Conservation (phyloP, 1,140 invertebrate genomes). For the Mizuhopecten yessoensis region DNA sequence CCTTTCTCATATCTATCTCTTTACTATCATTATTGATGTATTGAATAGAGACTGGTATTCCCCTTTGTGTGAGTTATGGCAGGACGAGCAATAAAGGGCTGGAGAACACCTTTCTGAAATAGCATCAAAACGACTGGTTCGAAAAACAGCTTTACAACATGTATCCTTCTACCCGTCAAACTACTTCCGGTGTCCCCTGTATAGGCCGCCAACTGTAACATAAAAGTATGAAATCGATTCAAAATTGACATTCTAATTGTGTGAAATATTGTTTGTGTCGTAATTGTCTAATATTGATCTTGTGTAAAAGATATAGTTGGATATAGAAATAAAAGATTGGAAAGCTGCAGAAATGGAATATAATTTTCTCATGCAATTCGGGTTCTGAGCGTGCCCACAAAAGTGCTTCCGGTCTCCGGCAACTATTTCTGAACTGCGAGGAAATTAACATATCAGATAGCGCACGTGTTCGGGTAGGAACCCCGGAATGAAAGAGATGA, state of each 20-base stretch:
- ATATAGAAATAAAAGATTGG: neutral
- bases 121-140: no score
- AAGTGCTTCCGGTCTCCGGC: neutral
- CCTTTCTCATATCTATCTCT: no score
- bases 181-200: neutral
- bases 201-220: neutral
- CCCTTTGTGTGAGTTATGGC: no score
- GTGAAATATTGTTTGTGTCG: neutral
- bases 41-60: no score
- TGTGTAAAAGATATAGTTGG: neutral
- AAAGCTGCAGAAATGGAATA: neutral
- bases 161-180: neutral
- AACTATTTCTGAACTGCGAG: constrained; percentile 15
- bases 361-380: neutral
- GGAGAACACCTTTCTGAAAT: no score
- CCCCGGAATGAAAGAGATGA: neutral
- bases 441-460: constrained; percentile 4
- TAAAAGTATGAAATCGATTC: constrained; percentile 13
- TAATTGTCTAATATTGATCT: neutral
- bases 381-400: neutral
- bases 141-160: neutral
- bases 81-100: no score
- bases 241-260: constrained; percentile 10
- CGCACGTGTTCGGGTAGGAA: neutral
- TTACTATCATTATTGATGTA: no score